These are phyloP conservation scores for Drosophila guanche DNA, from an alignment of 1,140 invertebrate species.

Conservation along the genomic window DNA sequence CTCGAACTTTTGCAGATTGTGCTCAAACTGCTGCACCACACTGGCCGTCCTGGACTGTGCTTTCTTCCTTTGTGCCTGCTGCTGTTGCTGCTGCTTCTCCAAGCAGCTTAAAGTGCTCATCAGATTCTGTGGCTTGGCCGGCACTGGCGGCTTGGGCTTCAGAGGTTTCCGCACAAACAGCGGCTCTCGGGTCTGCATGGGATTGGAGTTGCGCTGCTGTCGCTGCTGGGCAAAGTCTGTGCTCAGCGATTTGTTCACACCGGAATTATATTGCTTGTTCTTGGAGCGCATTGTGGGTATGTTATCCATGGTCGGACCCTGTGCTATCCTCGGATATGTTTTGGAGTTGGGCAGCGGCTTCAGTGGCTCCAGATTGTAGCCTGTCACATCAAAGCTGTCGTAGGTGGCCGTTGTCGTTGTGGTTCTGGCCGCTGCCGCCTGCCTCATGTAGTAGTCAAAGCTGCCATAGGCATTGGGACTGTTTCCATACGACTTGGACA, in stretches of 20 bases:
- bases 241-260: conserved; percentile 79
- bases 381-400: conserved; percentile 77
- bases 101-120: conserved; percentile 65
- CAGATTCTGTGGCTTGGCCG: conserved; percentile 74
- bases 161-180: conserved; percentile 67
- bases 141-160: conserved; percentile 73
- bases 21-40: conserved; percentile 83
- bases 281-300: conserved; percentile 77
- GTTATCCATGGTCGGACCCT: conserved; percentile 53
- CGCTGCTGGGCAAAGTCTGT: conserved; percentile 81
- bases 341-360: conserved; percentile 73
- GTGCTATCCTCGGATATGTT: conserved; percentile 71
- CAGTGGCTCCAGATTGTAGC: conserved; percentile 70
- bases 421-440: conserved; percentile 36
- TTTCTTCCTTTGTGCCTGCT: conserved; percentile 29
- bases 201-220: conserved; percentile 75
- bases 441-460: conserved; percentile 82
- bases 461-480: conserved; percentile 85
- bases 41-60: conserved; percentile 72
- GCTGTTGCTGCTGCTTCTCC: conserved; percentile 49
- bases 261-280: conserved; percentile 79
- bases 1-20: conserved; percentile 85
- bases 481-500: conserved; percentile 86
- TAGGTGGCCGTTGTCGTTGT: conserved; percentile 39
- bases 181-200: conserved; percentile 50